Conservation (phyloP, 2,113 vertebrate genomes). For the Otus sunia region DNA sequence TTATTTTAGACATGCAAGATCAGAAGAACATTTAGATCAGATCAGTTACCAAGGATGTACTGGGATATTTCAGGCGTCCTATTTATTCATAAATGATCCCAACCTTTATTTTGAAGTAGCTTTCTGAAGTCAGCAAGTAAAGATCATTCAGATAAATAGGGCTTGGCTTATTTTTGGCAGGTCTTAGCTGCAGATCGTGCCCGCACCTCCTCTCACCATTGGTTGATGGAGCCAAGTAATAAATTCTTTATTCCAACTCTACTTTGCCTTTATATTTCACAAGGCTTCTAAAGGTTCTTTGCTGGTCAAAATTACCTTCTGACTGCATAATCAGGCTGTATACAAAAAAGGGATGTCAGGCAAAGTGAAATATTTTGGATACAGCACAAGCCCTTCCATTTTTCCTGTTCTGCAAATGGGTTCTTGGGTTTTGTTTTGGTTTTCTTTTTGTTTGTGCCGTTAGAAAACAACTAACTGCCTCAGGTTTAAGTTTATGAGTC, state of each 20-base stretch:
- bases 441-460: background rate
- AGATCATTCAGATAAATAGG: slow-evolving; percentile 47
- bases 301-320: background rate
- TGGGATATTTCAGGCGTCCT: background rate
- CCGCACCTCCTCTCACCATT: background rate
- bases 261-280: background rate
- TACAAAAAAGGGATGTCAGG: background rate
- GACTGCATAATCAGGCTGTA: background rate
- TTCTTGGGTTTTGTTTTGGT: background rate
- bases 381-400: background rate
- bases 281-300: background rate
- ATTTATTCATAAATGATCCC: background rate
- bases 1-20: background rate
- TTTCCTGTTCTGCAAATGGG: background rate
- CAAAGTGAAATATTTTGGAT: background rate
- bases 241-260: background rate
- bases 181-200: background rate
- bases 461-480: background rate
- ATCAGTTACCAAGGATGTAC: background rate
- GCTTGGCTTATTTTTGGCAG: slow-evolving; percentile 51
- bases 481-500: background rate
- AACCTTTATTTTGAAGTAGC: slow-evolving; percentile 52
- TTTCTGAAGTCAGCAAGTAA: slow-evolving; percentile 33
- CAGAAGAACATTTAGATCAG: background rate
- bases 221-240: background rate